Conservation (phyloP, 1,140 invertebrate species). For the Pseudachorutes palmiensis region DNA sequence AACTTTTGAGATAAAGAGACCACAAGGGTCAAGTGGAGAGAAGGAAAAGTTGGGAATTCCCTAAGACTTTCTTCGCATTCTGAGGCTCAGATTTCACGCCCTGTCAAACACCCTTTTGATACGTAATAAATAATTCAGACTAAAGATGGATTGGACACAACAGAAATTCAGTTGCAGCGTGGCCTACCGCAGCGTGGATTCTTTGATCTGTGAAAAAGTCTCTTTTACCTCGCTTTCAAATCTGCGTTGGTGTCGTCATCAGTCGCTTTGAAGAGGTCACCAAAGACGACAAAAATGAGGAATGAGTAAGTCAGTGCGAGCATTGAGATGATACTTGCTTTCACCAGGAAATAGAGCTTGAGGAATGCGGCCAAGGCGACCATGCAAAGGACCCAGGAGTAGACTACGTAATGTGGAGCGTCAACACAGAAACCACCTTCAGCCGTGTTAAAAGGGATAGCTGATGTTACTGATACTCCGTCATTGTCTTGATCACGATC, state of each 20-base stretch:
- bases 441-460: neutral
- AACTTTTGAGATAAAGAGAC: neutral
- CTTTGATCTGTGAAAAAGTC: no score
- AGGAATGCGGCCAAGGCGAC: slow-evolving; percentile 83
- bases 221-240: slow-evolving; percentile 3
- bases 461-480: neutral
- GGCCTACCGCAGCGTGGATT: no score
- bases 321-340: slow-evolving; percentile 66
- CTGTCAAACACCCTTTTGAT: neutral
- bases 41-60: neutral
- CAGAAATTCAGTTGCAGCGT: neutral
- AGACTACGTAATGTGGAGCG: slow-evolving; percentile 75
- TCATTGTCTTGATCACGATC: neutral
- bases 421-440: slow-evolving; percentile 18
- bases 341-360: slow-evolving; percentile 83
- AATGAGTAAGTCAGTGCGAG: slow-evolving; percentile 64
- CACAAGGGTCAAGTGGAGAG: neutral
- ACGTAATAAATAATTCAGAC: slow-evolving; percentile 8
- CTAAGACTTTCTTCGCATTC: neutral
- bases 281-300: slow-evolving; percentile 56
- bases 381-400: slow-evolving; percentile 86
- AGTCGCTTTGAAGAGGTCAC: slow-evolving; percentile 44
- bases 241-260: neutral
- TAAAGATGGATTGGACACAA: no score
- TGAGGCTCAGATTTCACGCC: slow-evolving; percentile 2